Conservation (phyloP, 2,888 invertebrate species). For the Parnassius apollo region DNA sequence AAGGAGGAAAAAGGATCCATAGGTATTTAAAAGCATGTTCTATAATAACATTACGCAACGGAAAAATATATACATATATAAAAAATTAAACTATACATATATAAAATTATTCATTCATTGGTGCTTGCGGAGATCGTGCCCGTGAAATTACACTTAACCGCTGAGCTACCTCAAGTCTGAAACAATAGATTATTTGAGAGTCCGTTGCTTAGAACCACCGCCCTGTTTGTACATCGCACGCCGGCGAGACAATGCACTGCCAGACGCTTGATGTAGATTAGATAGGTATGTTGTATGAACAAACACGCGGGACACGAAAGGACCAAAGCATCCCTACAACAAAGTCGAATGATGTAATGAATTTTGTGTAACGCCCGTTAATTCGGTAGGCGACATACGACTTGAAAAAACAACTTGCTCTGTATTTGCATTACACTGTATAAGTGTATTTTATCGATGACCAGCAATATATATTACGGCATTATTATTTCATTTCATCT, state of each 20-base stretch:
- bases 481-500: no score
- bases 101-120: no score
- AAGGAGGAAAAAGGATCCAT: no score
- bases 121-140: no score
- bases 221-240: constrained; percentile 15
- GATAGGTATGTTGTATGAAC: constrained; percentile 30
- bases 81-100: no score
- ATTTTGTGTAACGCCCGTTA: constrained; percentile 13
- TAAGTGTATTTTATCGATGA: no score
- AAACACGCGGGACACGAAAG: constrained; percentile 22
- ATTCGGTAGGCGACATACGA: constrained; percentile 4
- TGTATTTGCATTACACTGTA: neutral
- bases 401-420: neutral
- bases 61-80: no score
- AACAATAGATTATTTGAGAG: constrained; percentile 1
- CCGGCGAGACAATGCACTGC: constrained; percentile 26
- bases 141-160: no score
- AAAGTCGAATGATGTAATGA: neutral
- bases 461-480: no score
- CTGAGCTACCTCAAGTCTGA: no score
- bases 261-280: constrained; percentile 34
- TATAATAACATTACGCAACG: no score
- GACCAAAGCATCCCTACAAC: constrained; percentile 9
- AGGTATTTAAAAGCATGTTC: no score
- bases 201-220: constrained; percentile 9